Conservation (phyloP, 2,113 vertebrate genomes). For the Brachypodius melanocephalos region DNA sequence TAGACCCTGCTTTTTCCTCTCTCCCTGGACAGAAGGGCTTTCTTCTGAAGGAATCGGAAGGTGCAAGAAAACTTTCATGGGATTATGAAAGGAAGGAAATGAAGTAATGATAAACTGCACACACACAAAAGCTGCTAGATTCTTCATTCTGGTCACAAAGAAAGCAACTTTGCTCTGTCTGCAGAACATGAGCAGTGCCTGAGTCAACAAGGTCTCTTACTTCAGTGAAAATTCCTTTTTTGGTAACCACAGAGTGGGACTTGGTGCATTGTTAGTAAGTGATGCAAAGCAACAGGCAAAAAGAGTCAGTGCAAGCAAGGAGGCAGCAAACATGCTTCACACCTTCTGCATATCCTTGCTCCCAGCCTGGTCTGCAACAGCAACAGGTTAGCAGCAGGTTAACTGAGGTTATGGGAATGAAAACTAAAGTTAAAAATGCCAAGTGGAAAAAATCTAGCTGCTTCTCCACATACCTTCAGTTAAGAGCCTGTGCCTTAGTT, state of each 20-base stretch:
- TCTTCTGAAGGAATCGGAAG: neutral
- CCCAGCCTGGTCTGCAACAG: neutral
- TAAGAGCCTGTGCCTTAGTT: neutral
- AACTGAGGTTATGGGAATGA: neutral
- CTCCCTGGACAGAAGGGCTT: neutral
- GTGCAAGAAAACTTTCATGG: neutral
- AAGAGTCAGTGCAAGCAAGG: neutral
- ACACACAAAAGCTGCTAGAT: neutral
- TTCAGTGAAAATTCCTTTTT: constrained; percentile 74
- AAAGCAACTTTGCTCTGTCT: neutral
- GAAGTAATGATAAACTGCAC: neutral
- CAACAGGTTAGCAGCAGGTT: neutral
- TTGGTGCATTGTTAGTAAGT: constrained; percentile 43
- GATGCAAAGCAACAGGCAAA: constrained; percentile 38
- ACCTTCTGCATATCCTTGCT: neutral
- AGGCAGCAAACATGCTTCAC: neutral
- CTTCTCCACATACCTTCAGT: neutral
- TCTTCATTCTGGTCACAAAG: neutral
- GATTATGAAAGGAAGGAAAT: constrained; percentile 35
- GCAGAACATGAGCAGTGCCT: constrained; percentile 3
- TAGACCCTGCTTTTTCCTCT: neutral
- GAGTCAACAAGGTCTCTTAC: constrained; percentile 50
- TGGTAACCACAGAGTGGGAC: constrained; percentile 58
- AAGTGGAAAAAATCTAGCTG: neutral
- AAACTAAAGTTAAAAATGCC: neutral